Conservation (phyloP, 2,888 invertebrate genomes). For the Athalia rosae region DNA sequence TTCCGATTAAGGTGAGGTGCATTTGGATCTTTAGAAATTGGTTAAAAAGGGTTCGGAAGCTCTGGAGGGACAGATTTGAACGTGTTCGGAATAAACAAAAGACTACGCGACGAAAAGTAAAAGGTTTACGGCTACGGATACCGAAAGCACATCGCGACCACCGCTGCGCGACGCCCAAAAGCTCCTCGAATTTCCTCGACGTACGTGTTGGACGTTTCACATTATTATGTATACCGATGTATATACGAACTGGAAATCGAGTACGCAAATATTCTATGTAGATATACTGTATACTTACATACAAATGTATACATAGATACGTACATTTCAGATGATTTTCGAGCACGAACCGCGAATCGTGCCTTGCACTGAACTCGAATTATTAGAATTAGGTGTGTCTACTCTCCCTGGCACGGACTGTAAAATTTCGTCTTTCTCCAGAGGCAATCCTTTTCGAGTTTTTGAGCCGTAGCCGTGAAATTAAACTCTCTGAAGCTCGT, state of each 20-base stretch:
- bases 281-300: too few relatives aligned
- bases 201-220: too few relatives aligned
- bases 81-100: conserved; percentile 9
- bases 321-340: too few relatives aligned
- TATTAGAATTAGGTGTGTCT: not conserved
- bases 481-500: conserved; percentile 39
- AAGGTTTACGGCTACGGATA: not conserved
- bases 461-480: conserved; percentile 42
- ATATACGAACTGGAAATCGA: too few relatives aligned
- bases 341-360: too few relatives aligned
- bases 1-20: conserved; percentile 26
- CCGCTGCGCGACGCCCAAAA: too few relatives aligned
- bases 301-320: too few relatives aligned
- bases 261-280: too few relatives aligned
- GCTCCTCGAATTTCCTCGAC: too few relatives aligned
- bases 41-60: conserved; percentile 26
- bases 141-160: not conserved
- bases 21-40: conserved; percentile 31
- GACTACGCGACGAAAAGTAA: not conserved
- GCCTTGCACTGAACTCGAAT: too few relatives aligned
- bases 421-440: not conserved
- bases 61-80: conserved; percentile 14
- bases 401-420: not conserved
- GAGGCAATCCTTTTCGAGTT: conserved; percentile 28
- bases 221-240: too few relatives aligned